Evolutionary conservation across 2,113 vertebrate genomes (phyloP).

Genomic region (Brienomyrus longianalis): DNA sequence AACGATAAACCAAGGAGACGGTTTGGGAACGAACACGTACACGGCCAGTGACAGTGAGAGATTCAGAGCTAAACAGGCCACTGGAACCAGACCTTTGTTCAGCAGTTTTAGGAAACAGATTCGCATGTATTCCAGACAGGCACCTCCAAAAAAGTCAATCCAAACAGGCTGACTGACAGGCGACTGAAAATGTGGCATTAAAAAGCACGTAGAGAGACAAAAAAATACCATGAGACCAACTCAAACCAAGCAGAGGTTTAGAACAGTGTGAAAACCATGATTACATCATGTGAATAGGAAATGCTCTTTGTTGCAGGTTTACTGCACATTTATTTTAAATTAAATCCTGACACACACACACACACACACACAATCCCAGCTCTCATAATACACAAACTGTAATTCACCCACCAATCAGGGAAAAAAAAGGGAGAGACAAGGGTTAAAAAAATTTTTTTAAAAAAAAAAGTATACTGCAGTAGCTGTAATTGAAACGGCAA

Average conservation of each 20-base stretch:
- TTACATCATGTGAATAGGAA: background rate
- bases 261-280: background rate
- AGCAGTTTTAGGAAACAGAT: background rate
- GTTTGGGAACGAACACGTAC: background rate
- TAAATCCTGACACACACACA: background rate
- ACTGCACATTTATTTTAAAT: constrained; percentile 8
- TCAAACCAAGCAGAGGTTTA: background rate
- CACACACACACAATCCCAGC: background rate
- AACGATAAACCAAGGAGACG: background rate
- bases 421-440: background rate
- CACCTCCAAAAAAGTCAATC: background rate
- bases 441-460: background rate
- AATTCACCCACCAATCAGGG: background rate
- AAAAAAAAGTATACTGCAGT: background rate
- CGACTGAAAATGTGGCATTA: background rate
- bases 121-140: background rate
- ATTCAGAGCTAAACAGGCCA: background rate
- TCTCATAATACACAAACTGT: background rate
- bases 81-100: background rate
- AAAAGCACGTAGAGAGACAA: background rate
- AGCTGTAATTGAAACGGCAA: background rate
- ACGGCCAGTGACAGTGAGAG: background rate
- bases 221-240: background rate
- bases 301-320: background rate
- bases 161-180: background rate